A percentile compares a stretch with the other conserved stretches of the same genome.
These are phyloP conservation scores for Erebia aethiops DNA, from an alignment of 2,888 invertebrate species.

Conservation along the genomic window DNA sequence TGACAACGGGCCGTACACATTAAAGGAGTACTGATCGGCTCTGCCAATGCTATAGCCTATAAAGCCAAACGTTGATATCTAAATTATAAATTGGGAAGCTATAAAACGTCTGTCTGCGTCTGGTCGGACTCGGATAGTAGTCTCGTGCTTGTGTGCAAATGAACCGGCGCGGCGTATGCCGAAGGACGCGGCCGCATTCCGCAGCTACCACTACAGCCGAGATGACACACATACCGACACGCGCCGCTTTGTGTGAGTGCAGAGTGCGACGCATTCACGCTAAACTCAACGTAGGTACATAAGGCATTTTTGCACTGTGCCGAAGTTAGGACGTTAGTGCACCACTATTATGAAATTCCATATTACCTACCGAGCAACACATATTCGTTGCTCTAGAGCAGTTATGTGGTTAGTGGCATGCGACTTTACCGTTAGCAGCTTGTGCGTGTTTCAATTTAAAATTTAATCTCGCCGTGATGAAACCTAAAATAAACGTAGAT, in stretches of 20 bases:
- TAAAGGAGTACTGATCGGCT: conserved; percentile 30
- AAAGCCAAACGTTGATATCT: conserved; percentile 49
- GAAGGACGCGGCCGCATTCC: conserved; percentile 83
- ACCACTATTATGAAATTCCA: conserved; percentile 67
- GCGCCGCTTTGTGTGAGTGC: conserved; percentile 56
- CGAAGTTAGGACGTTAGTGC: conserved; percentile 55
- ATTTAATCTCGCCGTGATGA: conserved; percentile 36
- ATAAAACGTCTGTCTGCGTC: conserved; percentile 64
- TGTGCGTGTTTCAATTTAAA: conserved; percentile 38
- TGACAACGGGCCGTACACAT: conserved; percentile 33
- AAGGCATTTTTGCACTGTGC: conserved; percentile 58
- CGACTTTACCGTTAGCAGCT: conserved; percentile 32
- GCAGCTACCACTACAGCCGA: conserved; percentile 66
- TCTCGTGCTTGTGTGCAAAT: conserved; percentile 75
- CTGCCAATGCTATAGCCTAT: conserved; percentile 31
- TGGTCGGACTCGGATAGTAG: conserved; percentile 53
- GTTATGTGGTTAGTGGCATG: conserved; percentile 38
- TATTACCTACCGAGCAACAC: conserved; percentile 59
- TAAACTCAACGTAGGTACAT: conserved; percentile 43
- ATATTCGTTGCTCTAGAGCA: conserved; percentile 58
- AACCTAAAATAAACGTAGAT: conserved; percentile 29
- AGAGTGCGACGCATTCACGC: conserved; percentile 48
- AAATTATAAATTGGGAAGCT: conserved; percentile 70
- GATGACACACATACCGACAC: conserved; percentile 75
- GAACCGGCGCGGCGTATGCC: conserved; percentile 72